Evolutionary conservation across 2,113 vertebrate species (phyloP), one percentile per base, ranked within the genome.

Genomic region (Herpailurus yagouaroundi): DNA sequence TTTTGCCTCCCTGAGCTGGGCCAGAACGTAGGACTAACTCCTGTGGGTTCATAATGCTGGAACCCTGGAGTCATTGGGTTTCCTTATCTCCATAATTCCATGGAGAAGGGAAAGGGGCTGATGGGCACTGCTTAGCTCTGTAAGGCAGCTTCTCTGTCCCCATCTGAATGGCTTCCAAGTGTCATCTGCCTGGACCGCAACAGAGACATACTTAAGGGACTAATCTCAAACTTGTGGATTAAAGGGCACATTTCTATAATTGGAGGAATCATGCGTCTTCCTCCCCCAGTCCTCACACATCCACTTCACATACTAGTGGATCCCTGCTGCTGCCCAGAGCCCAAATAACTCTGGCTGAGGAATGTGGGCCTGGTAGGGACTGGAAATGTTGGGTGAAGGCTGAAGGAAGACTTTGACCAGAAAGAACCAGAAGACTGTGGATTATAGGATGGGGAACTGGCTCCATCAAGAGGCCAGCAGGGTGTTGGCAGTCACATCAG

Each of bases 381-480:
- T 66, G 93, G 76, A 90, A 93, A 95, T 92, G 55, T 97, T 96
- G 97, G 92, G 41, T 11, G 0, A 83, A 97, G 97, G 38, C 74
- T 84, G 68, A 95, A 74, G 89, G 45, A 96, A 85, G 80, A 18
- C 31, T 86, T 92, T 95, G 94, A 95, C 33, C 64, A 85, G 94
- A 93, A 95, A 85, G 94, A 93, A 95, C 45, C 4, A 36, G 21
- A 96, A 82, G 45, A 92, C 38, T 63, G 6, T 52, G 38, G 73
- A 76, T n/a, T 82, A 68, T 7, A 36, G 50, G 33, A 89, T 93
- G 94, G 96, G 97, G 94, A 80, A 97, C 84, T 97, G 87, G 88
- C 91, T 97, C 95, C 97, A 98, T 97, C 85, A 98, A 74, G 98
- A 98, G 94, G 98, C 71, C 63, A 98, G 88, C 83, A 98, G 98